These are phyloP conservation scores for Mugil cephalus DNA, from an alignment of 2,113 vertebrate genomes.

Conservation along the genomic window DNA sequence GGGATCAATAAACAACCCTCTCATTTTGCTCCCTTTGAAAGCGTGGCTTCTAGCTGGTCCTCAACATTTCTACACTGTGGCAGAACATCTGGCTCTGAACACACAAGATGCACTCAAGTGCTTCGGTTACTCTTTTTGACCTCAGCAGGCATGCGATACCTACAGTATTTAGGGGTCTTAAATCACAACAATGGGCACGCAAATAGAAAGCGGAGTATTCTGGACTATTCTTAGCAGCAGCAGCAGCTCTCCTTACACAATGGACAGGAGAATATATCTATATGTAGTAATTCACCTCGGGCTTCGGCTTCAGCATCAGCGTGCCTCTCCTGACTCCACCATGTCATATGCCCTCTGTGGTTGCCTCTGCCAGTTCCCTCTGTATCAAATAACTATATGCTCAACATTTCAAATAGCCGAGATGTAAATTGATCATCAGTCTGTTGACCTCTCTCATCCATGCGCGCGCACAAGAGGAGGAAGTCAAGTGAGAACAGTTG, in stretches of 20 bases:
- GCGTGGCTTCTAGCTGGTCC: too few species aligned
- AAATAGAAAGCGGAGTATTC: slow-evolving; percentile 55
- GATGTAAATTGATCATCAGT: background rate
- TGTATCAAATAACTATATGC: too few species aligned
- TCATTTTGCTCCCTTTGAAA: too few species aligned
- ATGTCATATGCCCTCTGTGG: slow-evolving; percentile 4
- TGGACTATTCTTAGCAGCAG: slow-evolving; percentile 54
- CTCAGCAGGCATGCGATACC: slow-evolving; percentile 8
- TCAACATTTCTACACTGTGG: too few species aligned
- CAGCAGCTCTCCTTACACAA: slow-evolving; percentile 16
- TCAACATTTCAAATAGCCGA: background rate
- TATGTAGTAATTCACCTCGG: slow-evolving; percentile 41
- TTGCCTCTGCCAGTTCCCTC: background rate
- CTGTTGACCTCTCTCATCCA: background rate
- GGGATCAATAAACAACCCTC: too few species aligned
- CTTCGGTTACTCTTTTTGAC: slow-evolving; percentile 27
- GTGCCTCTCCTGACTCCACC: background rate
- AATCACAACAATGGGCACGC: slow-evolving; percentile 52
- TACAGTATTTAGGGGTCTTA: slow-evolving; percentile 19
- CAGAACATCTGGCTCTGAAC: too few species aligned
- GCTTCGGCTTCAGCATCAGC: slow-evolving; percentile 43
- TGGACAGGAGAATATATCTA: background rate
- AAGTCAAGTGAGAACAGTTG: slow-evolving; percentile 8
- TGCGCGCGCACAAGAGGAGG: background rate
- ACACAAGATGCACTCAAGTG: too few species aligned